Base-by-base conservation (phyloP, 1,140 invertebrate genomes). In the Brachionus sp. region DNA sequence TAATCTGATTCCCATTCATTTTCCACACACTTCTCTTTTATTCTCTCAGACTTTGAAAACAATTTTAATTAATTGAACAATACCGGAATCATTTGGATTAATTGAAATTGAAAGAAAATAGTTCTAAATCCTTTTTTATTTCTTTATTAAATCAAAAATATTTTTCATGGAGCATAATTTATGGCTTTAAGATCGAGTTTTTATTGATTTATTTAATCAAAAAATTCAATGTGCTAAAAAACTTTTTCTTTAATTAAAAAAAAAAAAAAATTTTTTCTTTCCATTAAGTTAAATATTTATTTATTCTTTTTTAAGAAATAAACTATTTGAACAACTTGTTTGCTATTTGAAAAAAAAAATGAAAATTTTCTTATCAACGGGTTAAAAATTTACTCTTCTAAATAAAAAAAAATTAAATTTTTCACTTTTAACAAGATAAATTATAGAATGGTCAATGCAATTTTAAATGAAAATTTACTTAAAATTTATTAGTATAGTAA, bases 201-300 rank as follows among this genome's bases (percentile, higher is more conserved):
- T 57, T 57, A 57, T 57, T 57, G 50, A 57, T 57, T 57, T 57
- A 57, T 57, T 57, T 57, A 57, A 57, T 57, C 16, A 57, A 57
- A 57, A 53, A 57, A 57, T 5, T 57, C 50, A 57, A 19, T 19
- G 50, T 23, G 50, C 16, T 57, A 57, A 57, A 13, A 50, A 23
- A 57, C 50, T 57, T 57, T 57, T 57, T 19, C n/a, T 57, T 57
- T 53, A 53, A 53, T 53, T 53, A 19, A 16, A 53, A 53, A 53
- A n/a, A 53, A 53, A 53, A 50, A 13, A 50, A 50, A 50, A 50
- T 1, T 1, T 5, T 53, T 53, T 19, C 1, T 12, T 57, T 9
- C 7, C 6, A 57, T 57, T 25, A 7, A 9, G 7, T 19, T 57
- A 29, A 29, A 19, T 57, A 57, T 57, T 57, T 57, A 19, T 50